Percentiles rank a stretch among this genome's conserved stretches.
Evolutionary conservation across 30 jellyfish, hydroid and myxozoan genomes (phyloP).

Genomic region (Chironex yamaguchii): DNA sequence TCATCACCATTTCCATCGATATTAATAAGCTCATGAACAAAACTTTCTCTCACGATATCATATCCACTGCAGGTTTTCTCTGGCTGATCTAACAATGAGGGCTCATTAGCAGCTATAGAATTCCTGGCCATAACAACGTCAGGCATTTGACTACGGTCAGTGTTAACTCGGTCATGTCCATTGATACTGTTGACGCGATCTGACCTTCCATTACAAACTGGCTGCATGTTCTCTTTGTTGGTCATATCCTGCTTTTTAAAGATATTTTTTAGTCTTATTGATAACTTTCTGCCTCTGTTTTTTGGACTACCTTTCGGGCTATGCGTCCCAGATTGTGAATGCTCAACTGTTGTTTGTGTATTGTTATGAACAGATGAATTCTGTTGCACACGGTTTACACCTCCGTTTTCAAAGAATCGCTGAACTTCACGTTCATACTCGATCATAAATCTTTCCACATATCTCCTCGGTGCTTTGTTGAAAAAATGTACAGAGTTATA

Average conservation of each 20-base stretch:
- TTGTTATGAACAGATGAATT: neutral
- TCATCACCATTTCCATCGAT: constrained; percentile 93
- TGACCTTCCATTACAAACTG: no score
- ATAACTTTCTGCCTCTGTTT: constrained; percentile 62
- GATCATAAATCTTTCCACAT: constrained; percentile 66
- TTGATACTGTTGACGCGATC: neutral
- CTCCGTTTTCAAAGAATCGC: constrained; percentile 66
- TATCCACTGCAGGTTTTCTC: constrained; percentile 90
- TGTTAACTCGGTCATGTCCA: neutral
- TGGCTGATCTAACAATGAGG: neutral
- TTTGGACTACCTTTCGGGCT: constrained; percentile 80
- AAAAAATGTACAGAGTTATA: constrained; percentile 76
- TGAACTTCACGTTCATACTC: constrained; percentile 85
- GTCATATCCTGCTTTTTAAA: constrained; percentile 70
- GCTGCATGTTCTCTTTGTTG: constrained; percentile 75
- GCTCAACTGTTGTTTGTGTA: neutral
- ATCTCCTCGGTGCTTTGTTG: constrained; percentile 80
- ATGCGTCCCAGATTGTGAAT: neutral
- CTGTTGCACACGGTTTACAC: constrained; percentile 36
- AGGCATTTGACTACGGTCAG: neutral
- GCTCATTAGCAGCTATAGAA: neutral
- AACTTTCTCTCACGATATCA: constrained; percentile 86
- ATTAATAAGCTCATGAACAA: constrained; percentile 87
- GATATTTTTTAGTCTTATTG: constrained; percentile 79
- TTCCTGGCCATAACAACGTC: no score